Base-by-base conservation (phyloP, 35 echinoderm and acorn worm genomes). In the Apostichopus parvimensis region DNA sequence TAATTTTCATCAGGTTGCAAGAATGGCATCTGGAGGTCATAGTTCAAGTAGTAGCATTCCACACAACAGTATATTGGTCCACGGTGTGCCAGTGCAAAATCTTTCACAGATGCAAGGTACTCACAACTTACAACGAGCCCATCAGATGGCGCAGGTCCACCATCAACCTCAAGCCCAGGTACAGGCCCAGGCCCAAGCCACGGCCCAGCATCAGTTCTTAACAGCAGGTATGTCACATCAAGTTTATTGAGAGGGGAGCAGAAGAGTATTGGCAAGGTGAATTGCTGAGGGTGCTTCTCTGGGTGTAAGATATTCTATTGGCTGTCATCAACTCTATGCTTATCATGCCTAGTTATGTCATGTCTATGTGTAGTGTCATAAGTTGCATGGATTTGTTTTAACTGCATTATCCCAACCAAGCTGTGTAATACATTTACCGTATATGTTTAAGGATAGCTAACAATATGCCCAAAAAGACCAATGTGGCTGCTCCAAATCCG, bases 61-160 rank as follows among this genome's bases (percentile, higher is more conserved):
- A 14, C 79, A 54, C 55, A 82, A 82, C 55, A 82, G 52, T 17
- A 82, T 82, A 54, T 54, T 82, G 52, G 79, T 82, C 45, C 79
- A 82, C 54, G 79, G 79, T 34, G 79, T 82, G 34, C 79, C 79
- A 34, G 79, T 82, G 21, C 79, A 82, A 82, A 82, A 82, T 55
- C 79, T 82, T 17, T 17, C 45, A 20, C 79, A 34, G 17, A 45
- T 82, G 18, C 79, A 82, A 82, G 79, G 79, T 8, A 55, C 28
- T 15, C 79, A 82, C 25, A 54, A 54, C 54, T 10, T 82, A 56
- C 79, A 82, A 55, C 34, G 79, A 56, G 13, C 79, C 11, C 79
- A 82, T 25, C 79, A 80, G 79, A 45, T 55, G 79, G 79, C 79
- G 17, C 79, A 34, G 17, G 53, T 34, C 45, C 79, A 82, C 55